Evolutionary conservation across 2,888 invertebrate species (phyloP).

Genomic region (Torymus tubicola): DNA sequence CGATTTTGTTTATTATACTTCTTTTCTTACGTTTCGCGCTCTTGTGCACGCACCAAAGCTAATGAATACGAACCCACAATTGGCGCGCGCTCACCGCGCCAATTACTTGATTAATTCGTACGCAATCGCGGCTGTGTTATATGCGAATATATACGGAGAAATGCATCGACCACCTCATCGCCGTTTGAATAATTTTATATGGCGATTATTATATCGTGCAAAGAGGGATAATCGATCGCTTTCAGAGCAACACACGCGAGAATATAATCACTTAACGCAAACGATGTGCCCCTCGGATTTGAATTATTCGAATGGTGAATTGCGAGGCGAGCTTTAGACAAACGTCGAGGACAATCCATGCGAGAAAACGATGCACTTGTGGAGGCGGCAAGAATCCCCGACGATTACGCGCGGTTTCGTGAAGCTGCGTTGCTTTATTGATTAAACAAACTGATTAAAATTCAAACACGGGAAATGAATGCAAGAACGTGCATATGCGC

Average conservation of each 20-base stretch:
- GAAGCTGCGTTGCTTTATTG: neutral
- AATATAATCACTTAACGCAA: slow-evolving; percentile 37
- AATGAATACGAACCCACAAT: slow-evolving; percentile 3
- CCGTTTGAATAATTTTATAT: slow-evolving; percentile 38
- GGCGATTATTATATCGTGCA: slow-evolving; percentile 21
- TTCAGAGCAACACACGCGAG: neutral
- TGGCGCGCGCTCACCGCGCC: neutral
- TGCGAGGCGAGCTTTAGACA: neutral
- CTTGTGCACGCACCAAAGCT: neutral
- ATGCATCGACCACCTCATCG: neutral
- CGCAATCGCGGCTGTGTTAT: slow-evolving; percentile 6
- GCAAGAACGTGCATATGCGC: neutral
- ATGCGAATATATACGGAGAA: neutral
- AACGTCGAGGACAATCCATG: neutral
- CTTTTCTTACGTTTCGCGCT: neutral
- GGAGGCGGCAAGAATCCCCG: too few relatives aligned
- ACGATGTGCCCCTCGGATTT: slow-evolving; percentile 8
- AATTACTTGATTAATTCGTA: slow-evolving; percentile 24
- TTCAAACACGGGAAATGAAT: neutral
- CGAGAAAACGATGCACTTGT: neutral
- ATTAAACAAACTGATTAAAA: slow-evolving; percentile 14
- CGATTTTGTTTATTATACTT: too few relatives aligned
- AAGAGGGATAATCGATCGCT: slow-evolving; percentile 26
- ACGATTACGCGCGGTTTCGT: neutral
- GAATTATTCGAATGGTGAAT: slow-evolving; percentile 28